Conservation (phyloP, 2,113 vertebrate species). For the Nymphicus hollandicus region DNA sequence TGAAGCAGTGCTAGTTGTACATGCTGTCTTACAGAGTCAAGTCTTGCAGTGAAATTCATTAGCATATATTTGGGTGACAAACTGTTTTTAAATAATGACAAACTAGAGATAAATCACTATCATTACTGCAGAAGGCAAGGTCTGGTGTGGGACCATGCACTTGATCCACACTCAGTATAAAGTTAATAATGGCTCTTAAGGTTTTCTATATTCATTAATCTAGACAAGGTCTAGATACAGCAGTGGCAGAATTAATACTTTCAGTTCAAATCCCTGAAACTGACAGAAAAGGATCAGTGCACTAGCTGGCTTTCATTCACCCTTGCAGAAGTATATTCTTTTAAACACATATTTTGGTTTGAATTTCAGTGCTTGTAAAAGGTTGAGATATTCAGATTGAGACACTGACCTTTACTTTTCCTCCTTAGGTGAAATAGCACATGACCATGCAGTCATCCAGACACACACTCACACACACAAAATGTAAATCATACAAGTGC, state of each 20-base stretch:
- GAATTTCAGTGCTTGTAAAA: slow-evolving; percentile 16
- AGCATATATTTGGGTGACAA: not conserved
- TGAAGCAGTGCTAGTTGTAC: not conserved
- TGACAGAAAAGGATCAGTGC: not conserved
- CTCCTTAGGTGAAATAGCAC: not conserved
- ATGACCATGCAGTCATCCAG: not conserved
- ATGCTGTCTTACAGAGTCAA: not conserved
- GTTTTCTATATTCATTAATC: slow-evolving; percentile 5
- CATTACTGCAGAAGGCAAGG: not conserved
- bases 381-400: slow-evolving; percentile 12
- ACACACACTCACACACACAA: not conserved
- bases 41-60: not conserved
- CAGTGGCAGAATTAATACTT: slow-evolving; percentile 7
- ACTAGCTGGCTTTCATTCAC: not conserved
- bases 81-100: slow-evolving; percentile 9
- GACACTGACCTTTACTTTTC: slow-evolving; percentile 34
- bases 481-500: not conserved
- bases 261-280: not conserved
- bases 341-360: not conserved
- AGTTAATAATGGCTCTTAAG: slow-evolving; percentile 16
- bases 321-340: not conserved
- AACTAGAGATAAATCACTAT: not conserved
- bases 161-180: not conserved
- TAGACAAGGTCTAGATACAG: not conserved
- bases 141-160: not conserved